Evolutionary conservation across 2,888 invertebrate species (phyloP), one percentile per base, ranked within the genome.

Genomic region (Drosophila rellima): DNA sequence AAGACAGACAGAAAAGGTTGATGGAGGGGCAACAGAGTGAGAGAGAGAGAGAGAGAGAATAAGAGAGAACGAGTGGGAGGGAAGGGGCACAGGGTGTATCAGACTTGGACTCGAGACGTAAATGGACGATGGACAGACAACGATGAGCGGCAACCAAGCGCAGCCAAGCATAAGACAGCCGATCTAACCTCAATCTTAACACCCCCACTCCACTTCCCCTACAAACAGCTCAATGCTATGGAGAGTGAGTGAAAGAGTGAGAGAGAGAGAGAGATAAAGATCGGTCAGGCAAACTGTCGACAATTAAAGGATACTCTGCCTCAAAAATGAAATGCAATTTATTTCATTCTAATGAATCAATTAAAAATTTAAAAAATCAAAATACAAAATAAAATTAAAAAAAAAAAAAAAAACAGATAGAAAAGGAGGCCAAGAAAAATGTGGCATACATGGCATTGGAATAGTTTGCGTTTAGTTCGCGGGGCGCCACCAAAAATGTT

Each of bases 151-250:
- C 80, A 83, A 63, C 75, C 69, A 74, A 74, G 89, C 70, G 83
- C 67, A 86, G 68, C 74, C 40, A 80, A 52, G 80, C 88, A 78
- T 88, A 63, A 68, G 73, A 85, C 88, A 76, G 82, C 37, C 17
- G 35, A 56, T 78, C 50, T 37, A 52, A 26, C 17, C 51, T 47
- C 55, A 31, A 33, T 50, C 45, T 42, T 20, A 18, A 8, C n/a
- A 23, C 45, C 56, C 35, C 8, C 23, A 11, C 11, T 5, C 35
- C 7, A 6, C 33, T n/a, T n/a, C n/a, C n/a, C 8, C 3, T 10
- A 17, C 69, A 64, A 82, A 75, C 88, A 84, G 75, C 71, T 74
- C 87, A 87, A 87, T 87, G 82, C 57, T 55, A 61, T 39, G 50
- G 62, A 59, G 45, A 50, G 18, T 29, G 39, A 45, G 42, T 31